Evolutionary conservation across 2,113 vertebrate species (phyloP), one percentile per base, ranked within the genome.

Genomic region (Uropsilus gracilis): DNA sequence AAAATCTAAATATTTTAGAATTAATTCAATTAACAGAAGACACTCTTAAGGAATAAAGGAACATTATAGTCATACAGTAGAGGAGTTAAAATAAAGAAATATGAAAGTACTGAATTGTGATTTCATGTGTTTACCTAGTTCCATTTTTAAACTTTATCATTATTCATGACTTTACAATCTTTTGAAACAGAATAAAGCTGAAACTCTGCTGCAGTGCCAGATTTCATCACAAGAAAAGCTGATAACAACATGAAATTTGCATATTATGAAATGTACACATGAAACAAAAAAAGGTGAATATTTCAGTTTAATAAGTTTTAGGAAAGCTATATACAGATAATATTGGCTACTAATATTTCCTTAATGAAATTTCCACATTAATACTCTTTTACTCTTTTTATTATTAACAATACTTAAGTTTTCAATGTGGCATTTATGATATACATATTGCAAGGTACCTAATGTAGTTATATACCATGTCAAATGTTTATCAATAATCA

Each of bases 401-500:
- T 78, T 89, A 95, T 86, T 91, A 95, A 91, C 17, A 94, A 50
- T 85, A 53, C 59, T 89, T 87, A 91, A 77, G 86, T 94, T 95
- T 78, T 97, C 91, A 94, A 78, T 78, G 94, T 88, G 76, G 22
- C 61, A 75, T 96, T 95, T 96, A 73, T 93, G 46, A 96, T 89
- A 93, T 93, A 53, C 89, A 93, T 96, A 90, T 95, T 93, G 44
- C 89, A 95, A 93, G 75, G 39, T 90, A 76, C 48, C 94, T 93
- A 89, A 93, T 92, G 55, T 95, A 95, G 66, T 87, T 95, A 89
- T 73, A 95, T 81, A 92, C 55, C 44, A 84, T 85, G 37, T 93
- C 91, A 89, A 94, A 96, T 95, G 9, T 78, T 95, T 84, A 97
- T 76, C 84, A 91, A 64, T 91, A 93, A 90, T 81, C 86, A 78